These are phyloP conservation scores for Pollenia griseotomentosa DNA, from an alignment of 2,888 invertebrate species.

Conservation along the genomic window DNA sequence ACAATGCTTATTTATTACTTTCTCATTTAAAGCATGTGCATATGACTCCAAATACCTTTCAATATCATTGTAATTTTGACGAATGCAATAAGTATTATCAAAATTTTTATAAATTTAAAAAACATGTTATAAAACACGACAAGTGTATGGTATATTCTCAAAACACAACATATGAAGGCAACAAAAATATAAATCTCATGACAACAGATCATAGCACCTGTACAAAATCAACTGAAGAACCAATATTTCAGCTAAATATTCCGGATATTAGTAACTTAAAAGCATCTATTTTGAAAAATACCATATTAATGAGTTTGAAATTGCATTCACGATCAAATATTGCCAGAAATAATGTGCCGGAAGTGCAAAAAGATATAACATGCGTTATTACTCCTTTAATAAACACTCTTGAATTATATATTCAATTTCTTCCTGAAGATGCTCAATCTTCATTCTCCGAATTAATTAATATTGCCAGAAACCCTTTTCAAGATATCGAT, in stretches of 20 bases:
- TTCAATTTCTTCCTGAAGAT: too few species aligned
- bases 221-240: conserved; percentile 15
- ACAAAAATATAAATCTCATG: conserved; percentile 15
- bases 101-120: conserved; percentile 38
- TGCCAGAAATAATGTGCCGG: conserved; percentile 29
- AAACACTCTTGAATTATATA: too few species aligned
- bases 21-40: conserved; percentile 22
- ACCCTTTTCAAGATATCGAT: conserved; percentile 32
- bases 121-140: conserved; percentile 37
- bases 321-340: conserved; percentile 16
- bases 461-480: conserved; percentile 33
- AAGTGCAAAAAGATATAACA: conserved; percentile 12
- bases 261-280: conserved; percentile 33
- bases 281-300: conserved; percentile 30
- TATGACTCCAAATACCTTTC: conserved; percentile 35
- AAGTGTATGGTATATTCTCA: conserved; percentile 22
- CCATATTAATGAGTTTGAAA: conserved; percentile 27
- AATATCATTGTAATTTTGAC: conserved; percentile 37
- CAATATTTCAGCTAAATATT: conserved; percentile 25
- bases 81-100: conserved; percentile 37
- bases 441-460: conserved; percentile 23
- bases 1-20: conserved; percentile 34
- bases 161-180: conserved; percentile 23
- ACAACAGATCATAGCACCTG: conserved; percentile 19
- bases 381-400: conserved; percentile 18